Percentiles rank a stretch among this genome's conserved stretches.
Conservation (phyloP, 2,888 invertebrate species). For the Sminthurides aquaticus region DNA sequence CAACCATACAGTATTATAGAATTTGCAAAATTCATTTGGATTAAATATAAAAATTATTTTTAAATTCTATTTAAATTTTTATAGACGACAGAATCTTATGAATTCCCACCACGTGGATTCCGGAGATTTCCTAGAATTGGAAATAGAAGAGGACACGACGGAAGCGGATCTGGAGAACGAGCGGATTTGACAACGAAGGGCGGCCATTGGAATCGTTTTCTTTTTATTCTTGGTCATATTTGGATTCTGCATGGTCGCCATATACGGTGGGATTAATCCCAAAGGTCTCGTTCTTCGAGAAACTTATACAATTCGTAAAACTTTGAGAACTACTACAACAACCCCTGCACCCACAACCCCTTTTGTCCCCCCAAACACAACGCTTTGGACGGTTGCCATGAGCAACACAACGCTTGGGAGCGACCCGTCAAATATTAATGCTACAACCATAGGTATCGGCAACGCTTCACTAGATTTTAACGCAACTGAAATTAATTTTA, state of each 20-base stretch:
- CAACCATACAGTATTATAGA: too few species aligned
- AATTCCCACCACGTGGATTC: conserved; percentile 30
- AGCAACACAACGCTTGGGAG: neutral
- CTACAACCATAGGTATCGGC: neutral
- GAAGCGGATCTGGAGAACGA: conserved; percentile 44
- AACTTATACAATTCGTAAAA: conserved; percentile 43
- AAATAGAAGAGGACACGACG: conserved; percentile 10
- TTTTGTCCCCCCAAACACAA: neutral
- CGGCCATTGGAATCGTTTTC: conserved; percentile 54
- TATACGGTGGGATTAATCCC: conserved; percentile 53
- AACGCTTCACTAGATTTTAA: conserved; percentile 7
- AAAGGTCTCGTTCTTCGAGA: conserved; percentile 52
- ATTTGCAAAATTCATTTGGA: too few species aligned
- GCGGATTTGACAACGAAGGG: conserved; percentile 55
- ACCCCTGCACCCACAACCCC: conserved; percentile 25
- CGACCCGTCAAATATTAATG: neutral
- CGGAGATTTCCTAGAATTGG: conserved; percentile 25
- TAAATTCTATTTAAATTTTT: neutral
- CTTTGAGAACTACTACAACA: conserved; percentile 31
- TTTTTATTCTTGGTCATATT: conserved; percentile 54
- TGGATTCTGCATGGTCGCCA: conserved; percentile 53
- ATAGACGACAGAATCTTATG: conserved; percentile 32
- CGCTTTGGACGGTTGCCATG: neutral
- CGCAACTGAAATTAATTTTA: conserved; percentile 1
- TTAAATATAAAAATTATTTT: too few species aligned